Percentiles rank a stretch among this genome's conserved stretches.
phyloP scores from a whole-genome alignment of 1,140 invertebrate genomes.

The Cheumatopsyche charites region DNA sequence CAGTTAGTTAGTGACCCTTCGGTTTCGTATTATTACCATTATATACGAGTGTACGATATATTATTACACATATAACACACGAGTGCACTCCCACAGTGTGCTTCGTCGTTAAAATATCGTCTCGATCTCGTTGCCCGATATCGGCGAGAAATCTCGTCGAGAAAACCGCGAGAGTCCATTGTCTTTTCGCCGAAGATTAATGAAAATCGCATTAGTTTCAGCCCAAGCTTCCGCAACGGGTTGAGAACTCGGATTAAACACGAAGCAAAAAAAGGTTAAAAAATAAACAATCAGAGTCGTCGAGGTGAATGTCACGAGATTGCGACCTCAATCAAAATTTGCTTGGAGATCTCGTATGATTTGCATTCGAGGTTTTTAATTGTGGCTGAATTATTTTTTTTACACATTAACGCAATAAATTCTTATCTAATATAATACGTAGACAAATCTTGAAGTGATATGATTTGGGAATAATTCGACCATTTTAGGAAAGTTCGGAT shows the following conservation, averaged over 20 bases:
- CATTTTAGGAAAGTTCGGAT: no score
- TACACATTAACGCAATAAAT: no score
- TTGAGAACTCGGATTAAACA: neutral
- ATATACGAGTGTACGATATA: no score
- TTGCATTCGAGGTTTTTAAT: no score
- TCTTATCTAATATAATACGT: no score
- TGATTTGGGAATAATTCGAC: no score
- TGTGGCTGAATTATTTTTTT: no score
- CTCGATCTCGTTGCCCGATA: conserved; percentile 15
- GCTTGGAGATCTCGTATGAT: no score
- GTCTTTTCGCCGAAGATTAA: conserved; percentile 16
- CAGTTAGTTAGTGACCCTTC: conserved; percentile 12
- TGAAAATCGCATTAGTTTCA: conserved; percentile 19
- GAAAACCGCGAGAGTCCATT: neutral
- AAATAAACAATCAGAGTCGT: no score
- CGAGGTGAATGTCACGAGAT: no score
- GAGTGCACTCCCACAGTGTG: neutral
- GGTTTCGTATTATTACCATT: neutral
- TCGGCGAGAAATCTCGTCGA: conserved; percentile 25
- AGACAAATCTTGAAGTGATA: no score
- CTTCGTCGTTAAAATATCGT: conserved; percentile 11
- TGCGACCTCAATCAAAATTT: neutral
- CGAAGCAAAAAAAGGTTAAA: neutral
- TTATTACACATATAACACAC: neutral
- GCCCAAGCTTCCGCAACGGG: neutral